These are phyloP conservation scores for Trisateles emortualis DNA, from an alignment of 2,888 invertebrate species.

Conservation along the genomic window DNA sequence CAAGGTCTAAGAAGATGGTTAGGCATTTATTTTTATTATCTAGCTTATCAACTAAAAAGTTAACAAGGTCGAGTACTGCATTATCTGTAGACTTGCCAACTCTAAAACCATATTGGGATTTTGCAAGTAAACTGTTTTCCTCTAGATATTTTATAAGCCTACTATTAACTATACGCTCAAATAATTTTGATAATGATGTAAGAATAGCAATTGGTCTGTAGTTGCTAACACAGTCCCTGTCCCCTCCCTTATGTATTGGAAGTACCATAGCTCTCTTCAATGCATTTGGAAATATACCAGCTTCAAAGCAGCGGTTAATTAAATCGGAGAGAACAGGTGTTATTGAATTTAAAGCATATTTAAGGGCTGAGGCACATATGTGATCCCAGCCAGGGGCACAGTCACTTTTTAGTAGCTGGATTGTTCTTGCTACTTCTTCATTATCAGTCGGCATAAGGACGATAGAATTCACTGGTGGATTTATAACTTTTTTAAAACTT, in stretches of 20 bases:
- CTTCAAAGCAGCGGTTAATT: too few relatives aligned
- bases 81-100: not conserved
- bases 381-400: slow-evolving; percentile 5
- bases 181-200: slow-evolving; percentile 7
- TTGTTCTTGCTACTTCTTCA: not conserved
- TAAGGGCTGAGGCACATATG: not conserved
- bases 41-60: too few relatives aligned
- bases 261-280: too few relatives aligned
- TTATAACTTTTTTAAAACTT: slow-evolving; percentile 6
- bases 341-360: not conserved
- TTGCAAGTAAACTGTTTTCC: not conserved
- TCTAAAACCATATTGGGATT: slow-evolving; percentile 8
- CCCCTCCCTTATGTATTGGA: too few relatives aligned
- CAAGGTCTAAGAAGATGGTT: too few relatives aligned
- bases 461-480: not conserved
- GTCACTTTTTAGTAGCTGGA: not conserved
- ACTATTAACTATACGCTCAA: not conserved
- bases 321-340: not conserved
- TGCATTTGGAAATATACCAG: too few relatives aligned
- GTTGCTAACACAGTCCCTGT: too few relatives aligned
- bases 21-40: too few relatives aligned
- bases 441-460: not conserved
- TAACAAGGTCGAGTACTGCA: too few relatives aligned
- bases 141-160: slow-evolving; percentile 9
- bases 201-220: slow-evolving; percentile 14